A percentile compares a stretch with the other conserved stretches of the same genome.
phyloP scores from a whole-genome alignment of 1,140 invertebrate species.

The Idris sp. region DNA sequence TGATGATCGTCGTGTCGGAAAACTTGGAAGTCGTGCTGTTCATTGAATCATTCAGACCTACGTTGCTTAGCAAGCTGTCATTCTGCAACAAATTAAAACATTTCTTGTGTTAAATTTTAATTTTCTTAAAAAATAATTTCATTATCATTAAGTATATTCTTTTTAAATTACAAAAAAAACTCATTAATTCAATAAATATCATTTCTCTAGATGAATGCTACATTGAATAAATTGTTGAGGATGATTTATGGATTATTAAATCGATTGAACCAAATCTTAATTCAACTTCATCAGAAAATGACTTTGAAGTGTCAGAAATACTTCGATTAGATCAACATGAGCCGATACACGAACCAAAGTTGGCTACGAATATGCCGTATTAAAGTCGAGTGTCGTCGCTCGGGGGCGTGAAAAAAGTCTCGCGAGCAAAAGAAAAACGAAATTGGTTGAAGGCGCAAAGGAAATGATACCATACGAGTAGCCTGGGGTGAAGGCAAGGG shows the following conservation, averaged over 20 bases:
- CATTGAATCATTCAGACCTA: slow-evolving; percentile 49
- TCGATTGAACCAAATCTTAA: slow-evolving; percentile 46
- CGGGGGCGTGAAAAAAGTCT: slow-evolving; percentile 66
- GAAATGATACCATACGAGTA: slow-evolving; percentile 29
- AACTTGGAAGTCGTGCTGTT: slow-evolving; percentile 62
- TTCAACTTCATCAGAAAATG: slow-evolving; percentile 37
- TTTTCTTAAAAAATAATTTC: too few relatives aligned
- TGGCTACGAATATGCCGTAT: slow-evolving; percentile 37
- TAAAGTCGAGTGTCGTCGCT: slow-evolving; percentile 57
- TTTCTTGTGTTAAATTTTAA: too few relatives aligned
- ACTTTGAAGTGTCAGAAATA: slow-evolving; percentile 37
- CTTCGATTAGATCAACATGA: slow-evolving; percentile 56
- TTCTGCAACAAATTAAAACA: slow-evolving; percentile 68
- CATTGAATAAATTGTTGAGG: too few relatives aligned
- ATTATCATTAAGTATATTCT: too few relatives aligned
- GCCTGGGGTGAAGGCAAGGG: slow-evolving; percentile 32
- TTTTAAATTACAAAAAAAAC: too few relatives aligned
- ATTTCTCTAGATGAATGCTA: too few relatives aligned
- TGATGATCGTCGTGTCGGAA: slow-evolving; percentile 60
- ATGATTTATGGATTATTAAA: slow-evolving; percentile 33
- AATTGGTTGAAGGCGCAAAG: slow-evolving; percentile 44
- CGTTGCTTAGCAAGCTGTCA: slow-evolving; percentile 53
- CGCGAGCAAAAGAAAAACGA: slow-evolving; percentile 50
- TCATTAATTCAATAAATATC: too few relatives aligned
- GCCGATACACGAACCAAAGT: slow-evolving; percentile 29